phyloP scores from a whole-genome alignment of 2,888 invertebrate species.

The Aspidiotus rigidus region DNA sequence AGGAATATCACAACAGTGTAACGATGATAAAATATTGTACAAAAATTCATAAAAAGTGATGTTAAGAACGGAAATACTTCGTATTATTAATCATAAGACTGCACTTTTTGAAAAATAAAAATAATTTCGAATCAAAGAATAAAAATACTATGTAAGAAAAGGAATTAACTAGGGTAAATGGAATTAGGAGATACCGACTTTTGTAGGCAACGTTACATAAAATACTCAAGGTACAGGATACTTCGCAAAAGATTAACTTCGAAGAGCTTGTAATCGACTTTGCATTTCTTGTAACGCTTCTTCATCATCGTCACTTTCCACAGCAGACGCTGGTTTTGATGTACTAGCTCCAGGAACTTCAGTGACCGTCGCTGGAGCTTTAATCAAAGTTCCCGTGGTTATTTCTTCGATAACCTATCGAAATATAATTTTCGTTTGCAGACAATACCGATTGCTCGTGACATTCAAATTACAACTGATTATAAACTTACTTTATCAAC shows the following conservation, averaged over 20 bases:
- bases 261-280: slow-evolving; percentile 71
- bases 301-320: slow-evolving; percentile 54
- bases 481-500: slow-evolving; percentile 66
- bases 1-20: no score
- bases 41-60: no score
- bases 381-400: slow-evolving; percentile 82
- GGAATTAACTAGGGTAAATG: no score
- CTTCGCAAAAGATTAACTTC: slow-evolving; percentile 54
- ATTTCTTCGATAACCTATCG: slow-evolving; percentile 68
- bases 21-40: no score
- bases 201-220: no score
- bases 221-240: no score
- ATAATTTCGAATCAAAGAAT: no score
- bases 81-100: no score
- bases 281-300: slow-evolving; percentile 86
- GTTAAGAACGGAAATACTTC: no score
- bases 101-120: no score
- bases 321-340: slow-evolving; percentile 51
- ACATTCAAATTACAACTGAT: not conserved
- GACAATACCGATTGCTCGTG: not conserved
- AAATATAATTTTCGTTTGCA: not conserved
- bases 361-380: slow-evolving; percentile 63
- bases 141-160: no score
- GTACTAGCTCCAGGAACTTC: slow-evolving; percentile 50
- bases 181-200: no score